These are phyloP conservation scores for Sceloporus undulatus DNA, from an alignment of 2,113 vertebrate species.

Conservation along the genomic window DNA sequence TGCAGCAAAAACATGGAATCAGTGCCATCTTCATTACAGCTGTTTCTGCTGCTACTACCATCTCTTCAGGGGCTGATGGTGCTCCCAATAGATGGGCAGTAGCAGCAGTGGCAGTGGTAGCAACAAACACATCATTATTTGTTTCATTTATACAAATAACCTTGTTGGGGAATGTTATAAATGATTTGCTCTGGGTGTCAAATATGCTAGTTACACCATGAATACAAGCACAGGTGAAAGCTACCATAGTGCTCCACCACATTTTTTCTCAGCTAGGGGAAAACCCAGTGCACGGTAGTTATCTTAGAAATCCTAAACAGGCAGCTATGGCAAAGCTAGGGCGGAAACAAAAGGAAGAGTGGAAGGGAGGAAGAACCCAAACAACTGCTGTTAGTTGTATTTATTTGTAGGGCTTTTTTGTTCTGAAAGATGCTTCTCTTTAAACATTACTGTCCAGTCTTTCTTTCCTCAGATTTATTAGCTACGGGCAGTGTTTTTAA, in stretches of 20 bases:
- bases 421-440: not conserved
- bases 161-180: no score
- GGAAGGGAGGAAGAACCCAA: not conserved
- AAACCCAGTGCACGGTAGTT: not conserved
- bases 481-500: not conserved
- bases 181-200: no score
- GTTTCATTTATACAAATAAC: no score
- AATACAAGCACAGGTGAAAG: not conserved
- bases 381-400: not conserved
- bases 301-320: not conserved
- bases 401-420: not conserved
- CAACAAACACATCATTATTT: no score
- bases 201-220: no score
- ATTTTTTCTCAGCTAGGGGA: not conserved
- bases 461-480: not conserved
- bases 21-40: no score
- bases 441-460: not conserved
- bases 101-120: no score
- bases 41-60: no score
- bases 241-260: not conserved
- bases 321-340: not conserved
- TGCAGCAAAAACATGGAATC: no score
- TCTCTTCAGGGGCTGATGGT: no score
- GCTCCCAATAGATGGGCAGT: no score
- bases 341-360: no score